Evolutionary conservation across 2,888 invertebrate species (phyloP).

Genomic region (Heliconius cydno): DNA sequence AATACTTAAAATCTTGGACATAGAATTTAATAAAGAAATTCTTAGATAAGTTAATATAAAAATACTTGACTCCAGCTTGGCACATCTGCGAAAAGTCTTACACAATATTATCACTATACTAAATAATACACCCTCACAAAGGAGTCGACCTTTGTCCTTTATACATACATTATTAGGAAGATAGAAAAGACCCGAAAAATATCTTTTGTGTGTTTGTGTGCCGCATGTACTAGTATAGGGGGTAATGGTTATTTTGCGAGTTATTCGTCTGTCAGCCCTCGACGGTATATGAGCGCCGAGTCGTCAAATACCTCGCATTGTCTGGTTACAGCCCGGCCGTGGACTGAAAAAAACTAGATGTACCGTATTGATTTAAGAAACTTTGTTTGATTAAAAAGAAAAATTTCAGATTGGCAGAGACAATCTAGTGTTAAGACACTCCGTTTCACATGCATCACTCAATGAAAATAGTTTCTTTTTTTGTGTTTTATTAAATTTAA

Average conservation of each 20-base stretch:
- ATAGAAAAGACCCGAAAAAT: slow-evolving; percentile 46
- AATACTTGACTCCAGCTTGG: slow-evolving; percentile 16
- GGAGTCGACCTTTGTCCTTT: slow-evolving; percentile 51
- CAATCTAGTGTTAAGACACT: background rate
- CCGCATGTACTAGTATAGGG: slow-evolving; percentile 32
- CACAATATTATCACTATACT: slow-evolving; percentile 41
- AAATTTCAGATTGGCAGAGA: background rate
- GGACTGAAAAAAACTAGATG: slow-evolving; percentile 49
- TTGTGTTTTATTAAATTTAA: too few relatives aligned
- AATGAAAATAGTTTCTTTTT: background rate
- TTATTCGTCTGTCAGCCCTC: slow-evolving; percentile 58
- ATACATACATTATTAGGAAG: slow-evolving; percentile 53
- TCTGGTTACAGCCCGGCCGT: slow-evolving; percentile 51
- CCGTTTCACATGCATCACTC: background rate
- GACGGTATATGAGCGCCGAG: slow-evolving; percentile 53
- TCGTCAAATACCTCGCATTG: slow-evolving; percentile 58
- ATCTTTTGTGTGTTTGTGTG: slow-evolving; percentile 45
- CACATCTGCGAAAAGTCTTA: slow-evolving; percentile 35
- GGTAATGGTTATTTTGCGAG: slow-evolving; percentile 62
- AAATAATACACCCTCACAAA: slow-evolving; percentile 45
- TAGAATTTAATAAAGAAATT: background rate
- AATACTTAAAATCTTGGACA: too few relatives aligned
- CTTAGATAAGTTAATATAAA: slow-evolving; percentile 2
- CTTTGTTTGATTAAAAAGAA: background rate
- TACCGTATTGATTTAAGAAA: background rate